Evolutionary conservation across 2,113 vertebrate genomes (phyloP).

Genomic region (Halichoeres trimaculatus): DNA sequence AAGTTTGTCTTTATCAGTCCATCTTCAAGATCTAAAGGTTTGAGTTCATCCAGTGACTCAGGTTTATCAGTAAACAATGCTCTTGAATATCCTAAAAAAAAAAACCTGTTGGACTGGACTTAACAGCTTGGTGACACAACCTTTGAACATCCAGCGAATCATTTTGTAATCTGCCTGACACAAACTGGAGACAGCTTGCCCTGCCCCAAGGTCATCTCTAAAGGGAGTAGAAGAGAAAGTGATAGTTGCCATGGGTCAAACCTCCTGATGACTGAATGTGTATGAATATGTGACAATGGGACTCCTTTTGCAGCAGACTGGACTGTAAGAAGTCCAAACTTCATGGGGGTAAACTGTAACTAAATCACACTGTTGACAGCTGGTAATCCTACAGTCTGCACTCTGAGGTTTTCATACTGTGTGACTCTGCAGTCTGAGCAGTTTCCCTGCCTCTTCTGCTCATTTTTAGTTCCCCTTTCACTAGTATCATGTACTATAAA

Average conservation of each 20-base stretch:
- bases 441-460: neutral
- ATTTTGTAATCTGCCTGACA: neutral
- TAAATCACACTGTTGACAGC: constrained; percentile 45
- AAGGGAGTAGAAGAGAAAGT: neutral
- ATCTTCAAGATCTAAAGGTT: neutral
- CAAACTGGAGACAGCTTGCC: neutral
- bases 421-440: neutral
- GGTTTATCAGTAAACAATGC: neutral
- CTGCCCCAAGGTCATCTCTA: neutral
- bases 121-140: neutral
- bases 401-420: neutral
- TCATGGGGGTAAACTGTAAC: constrained; percentile 24
- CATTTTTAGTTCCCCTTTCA: neutral
- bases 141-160: neutral
- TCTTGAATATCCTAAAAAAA: neutral
- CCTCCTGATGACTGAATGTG: neutral
- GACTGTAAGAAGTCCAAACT: constrained; percentile 8
- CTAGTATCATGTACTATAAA: neutral
- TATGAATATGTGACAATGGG: neutral
- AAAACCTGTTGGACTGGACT: neutral
- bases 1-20: too few species aligned
- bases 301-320: constrained; percentile 3
- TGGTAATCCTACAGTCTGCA: constrained; percentile 10
- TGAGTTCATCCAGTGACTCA: neutral
- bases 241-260: neutral